Evolutionary conservation across 2,888 invertebrate genomes (phyloP), one percentile per base, ranked within the genome.

Genomic region (Orgyia antiqua): DNA sequence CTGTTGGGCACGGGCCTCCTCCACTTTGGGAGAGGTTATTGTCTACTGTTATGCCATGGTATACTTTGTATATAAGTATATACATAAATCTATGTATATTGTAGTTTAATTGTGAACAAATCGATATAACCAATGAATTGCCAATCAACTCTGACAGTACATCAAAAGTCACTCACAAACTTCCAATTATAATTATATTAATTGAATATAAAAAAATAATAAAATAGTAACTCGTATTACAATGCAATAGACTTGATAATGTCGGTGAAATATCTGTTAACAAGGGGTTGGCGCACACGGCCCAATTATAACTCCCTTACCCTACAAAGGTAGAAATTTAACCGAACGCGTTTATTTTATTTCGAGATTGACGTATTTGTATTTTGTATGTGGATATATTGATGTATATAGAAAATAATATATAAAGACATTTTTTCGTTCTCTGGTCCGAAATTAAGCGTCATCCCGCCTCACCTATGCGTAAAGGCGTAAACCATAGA

Each of bases 341-440:
- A 82, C 79, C 80, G 78, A 77, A 71, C 69, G 69, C 73, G 77
- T 62, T 72, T 74, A 74, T 79, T 79, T 79, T 76, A 71, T 66
- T 75, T 68, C 64, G 62, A 68, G 73, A 75, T 77, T 74, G 82
- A 76, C 72, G 70, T 71, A 48, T 54, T 47, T 50, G 25, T n/a
- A n/a, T n/a, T n/a, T n/a, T n/a, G n/a, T n/a, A n/a, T n/a, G n/a
- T n/a, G n/a, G n/a, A n/a, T n/a, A n/a, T n/a, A n/a, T n/a, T n/a
- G n/a, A n/a, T n/a, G n/a, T n/a, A n/a, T n/a, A n/a, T n/a, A n/a
- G n/a, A n/a, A n/a, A n/a, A n/a, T n/a, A n/a, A n/a, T n/a, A n/a
- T n/a, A n/a, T n/a, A n/a, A n/a, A n/a, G n/a, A n/a, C n/a, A n/a
- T n/a, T n/a, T n/a, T n/a, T n/a, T n/a, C n/a, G n/a, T n/a, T n/a